Evolutionary conservation across 2,113 vertebrate genomes (phyloP).

Genomic region (Amazona guildingii): DNA sequence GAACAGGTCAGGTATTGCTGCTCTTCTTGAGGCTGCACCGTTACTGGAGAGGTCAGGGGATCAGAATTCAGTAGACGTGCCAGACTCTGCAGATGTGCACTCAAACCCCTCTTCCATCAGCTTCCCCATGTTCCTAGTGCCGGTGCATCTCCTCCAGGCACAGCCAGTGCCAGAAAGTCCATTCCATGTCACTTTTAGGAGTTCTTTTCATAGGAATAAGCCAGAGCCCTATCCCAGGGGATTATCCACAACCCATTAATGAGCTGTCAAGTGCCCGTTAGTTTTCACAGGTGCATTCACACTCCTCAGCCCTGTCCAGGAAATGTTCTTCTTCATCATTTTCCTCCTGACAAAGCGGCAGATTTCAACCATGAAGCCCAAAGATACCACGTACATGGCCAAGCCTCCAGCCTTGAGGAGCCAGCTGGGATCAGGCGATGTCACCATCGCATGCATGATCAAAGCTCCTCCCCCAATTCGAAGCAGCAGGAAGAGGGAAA

Average conservation of each 20-base stretch:
- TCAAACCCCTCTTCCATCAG: not conserved
- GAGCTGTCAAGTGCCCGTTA: slow-evolving; percentile 17
- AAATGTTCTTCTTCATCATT: slow-evolving; percentile 51
- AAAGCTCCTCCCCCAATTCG: slow-evolving; percentile 81
- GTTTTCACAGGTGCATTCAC: not conserved
- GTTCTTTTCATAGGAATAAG: not conserved
- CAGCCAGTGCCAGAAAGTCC: not conserved
- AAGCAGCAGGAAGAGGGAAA: slow-evolving; percentile 82
- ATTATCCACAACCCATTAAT: not conserved
- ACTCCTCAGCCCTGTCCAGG: slow-evolving; percentile 10
- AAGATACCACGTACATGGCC: slow-evolving; percentile 86
- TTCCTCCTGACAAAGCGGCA: slow-evolving; percentile 80
- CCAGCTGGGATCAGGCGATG: slow-evolving; percentile 77
- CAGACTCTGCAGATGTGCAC: not conserved
- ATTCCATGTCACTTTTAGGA: not conserved
- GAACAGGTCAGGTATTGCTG: not conserved
- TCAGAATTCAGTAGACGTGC: not conserved
- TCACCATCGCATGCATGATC: slow-evolving; percentile 81
- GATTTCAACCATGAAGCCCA: slow-evolving; percentile 85
- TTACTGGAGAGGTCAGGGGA: not conserved
- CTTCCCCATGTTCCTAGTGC: accelerated
- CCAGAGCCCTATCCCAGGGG: not conserved
- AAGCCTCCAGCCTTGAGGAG: slow-evolving; percentile 85
- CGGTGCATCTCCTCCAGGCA: not conserved
- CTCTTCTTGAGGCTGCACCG: not conserved